These are phyloP conservation scores for Acleris laterana DNA, from an alignment of 2,888 invertebrate species.

Conservation along the genomic window DNA sequence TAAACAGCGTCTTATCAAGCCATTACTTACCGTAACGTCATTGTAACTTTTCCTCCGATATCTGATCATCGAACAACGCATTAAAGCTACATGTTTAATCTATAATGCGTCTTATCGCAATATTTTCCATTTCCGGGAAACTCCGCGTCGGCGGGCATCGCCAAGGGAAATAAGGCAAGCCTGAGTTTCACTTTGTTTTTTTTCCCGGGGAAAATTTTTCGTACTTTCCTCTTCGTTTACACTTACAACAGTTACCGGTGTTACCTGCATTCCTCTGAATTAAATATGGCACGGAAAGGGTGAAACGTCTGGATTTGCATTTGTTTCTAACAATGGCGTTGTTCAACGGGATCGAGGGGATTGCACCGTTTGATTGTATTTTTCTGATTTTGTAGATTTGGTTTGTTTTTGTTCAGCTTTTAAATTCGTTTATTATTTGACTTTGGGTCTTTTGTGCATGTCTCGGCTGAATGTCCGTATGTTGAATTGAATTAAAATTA, in stretches of 20 bases:
- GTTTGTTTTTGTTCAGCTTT: slow-evolving; percentile 19
- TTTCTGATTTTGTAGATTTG: slow-evolving; percentile 28
- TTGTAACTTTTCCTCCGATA: slow-evolving; percentile 66
- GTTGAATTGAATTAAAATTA: no score
- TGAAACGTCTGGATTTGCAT: slow-evolving; percentile 80
- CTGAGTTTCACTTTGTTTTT: slow-evolving; percentile 82
- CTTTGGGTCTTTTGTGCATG: not conserved
- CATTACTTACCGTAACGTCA: slow-evolving; percentile 66
- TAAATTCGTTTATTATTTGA: slow-evolving; percentile 1
- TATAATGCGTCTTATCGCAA: slow-evolving; percentile 84
- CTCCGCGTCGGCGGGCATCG: slow-evolving; percentile 73
- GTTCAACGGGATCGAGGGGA: slow-evolving; percentile 50
- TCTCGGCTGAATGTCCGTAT: not conserved
- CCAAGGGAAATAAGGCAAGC: slow-evolving; percentile 83
- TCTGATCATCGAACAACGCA: slow-evolving; percentile 70
- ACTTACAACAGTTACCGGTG: slow-evolving; percentile 80
- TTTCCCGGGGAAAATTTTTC: slow-evolving; percentile 73
- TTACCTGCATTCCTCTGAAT: slow-evolving; percentile 79
- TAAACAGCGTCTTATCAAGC: slow-evolving; percentile 56
- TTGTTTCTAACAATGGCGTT: slow-evolving; percentile 73
- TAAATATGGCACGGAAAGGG: slow-evolving; percentile 79
- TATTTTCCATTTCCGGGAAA: slow-evolving; percentile 83
- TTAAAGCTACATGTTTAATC: slow-evolving; percentile 81
- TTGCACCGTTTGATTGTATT: slow-evolving; percentile 43
- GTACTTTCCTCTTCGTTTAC: slow-evolving; percentile 80